A percentile compares a stretch with the other conserved stretches of the same genome.
Evolutionary conservation across 2,797 vertebrate species (phyloP).

Genomic region (Pipistrellus kuhlii): DNA sequence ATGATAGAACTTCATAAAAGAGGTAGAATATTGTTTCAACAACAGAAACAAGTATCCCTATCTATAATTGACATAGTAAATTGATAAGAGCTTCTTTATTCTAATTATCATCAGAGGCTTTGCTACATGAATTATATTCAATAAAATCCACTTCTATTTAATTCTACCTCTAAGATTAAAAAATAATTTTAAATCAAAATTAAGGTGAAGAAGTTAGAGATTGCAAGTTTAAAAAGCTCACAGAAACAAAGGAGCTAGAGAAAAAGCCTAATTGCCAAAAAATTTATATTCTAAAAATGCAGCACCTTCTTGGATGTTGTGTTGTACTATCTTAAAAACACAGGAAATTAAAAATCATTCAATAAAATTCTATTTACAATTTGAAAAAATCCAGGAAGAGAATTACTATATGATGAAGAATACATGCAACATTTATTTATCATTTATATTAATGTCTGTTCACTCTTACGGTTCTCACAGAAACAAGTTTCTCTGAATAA

Average conservation of each 20-base stretch:
- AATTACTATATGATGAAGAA: slow-evolving; percentile 1
- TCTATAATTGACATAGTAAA: background rate
- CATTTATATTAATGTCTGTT: slow-evolving; percentile 7
- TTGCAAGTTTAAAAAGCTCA: slow-evolving; percentile 1
- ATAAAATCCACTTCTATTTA: background rate
- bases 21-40: background rate
- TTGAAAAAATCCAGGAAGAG: background rate
- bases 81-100: background rate
- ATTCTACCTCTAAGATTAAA: background rate
- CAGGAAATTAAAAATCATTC: background rate
- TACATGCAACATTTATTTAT: background rate
- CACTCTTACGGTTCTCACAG: background rate
- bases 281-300: background rate
- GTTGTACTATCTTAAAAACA: background rate
- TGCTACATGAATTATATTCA: background rate
- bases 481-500: slow-evolving; percentile 28
- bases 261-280: background rate
- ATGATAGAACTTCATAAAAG: background rate
- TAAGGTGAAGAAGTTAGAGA: slow-evolving; percentile 3
- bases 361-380: slow-evolving; percentile 38
- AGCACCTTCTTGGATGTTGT: background rate
- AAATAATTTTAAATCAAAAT: slow-evolving; percentile 35
- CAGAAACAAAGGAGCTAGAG: background rate
- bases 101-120: background rate
- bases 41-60: slow-evolving; percentile 32